Base-by-base conservation (phyloP, 64 coral and sea anemone species). In the Cladopsammia gracilis region DNA sequence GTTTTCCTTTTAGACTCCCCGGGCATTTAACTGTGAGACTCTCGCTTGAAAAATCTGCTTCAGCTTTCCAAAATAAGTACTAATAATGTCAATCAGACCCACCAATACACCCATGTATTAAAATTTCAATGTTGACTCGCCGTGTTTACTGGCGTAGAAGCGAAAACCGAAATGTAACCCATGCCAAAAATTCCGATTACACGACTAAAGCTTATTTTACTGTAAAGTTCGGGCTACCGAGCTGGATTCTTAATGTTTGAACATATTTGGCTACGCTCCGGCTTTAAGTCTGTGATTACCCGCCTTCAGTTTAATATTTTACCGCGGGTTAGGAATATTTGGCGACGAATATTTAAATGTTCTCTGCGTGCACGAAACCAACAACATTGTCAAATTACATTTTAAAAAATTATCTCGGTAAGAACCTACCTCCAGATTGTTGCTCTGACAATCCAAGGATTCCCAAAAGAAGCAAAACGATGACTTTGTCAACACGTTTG, bases 381-480 rank as follows among this genome's bases (percentile, higher is more conserved):
- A 66, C 44, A 82, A 53, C 50, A 10, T 52, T 64, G 13, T 54
- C 75, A 34, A 34, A 34, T 34, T 34, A 34, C 12, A 19, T 24
- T n/a, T 19, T 1, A 22, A 9, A 15, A 23, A 2, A 65, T 11
- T 43, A 20, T 44, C 49, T 22, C 20, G 4, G 10, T 23, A 44
- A 47, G 14, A 6, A 84, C 80, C 45, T 84, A 84, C 80, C 80
- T 84, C 42, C 34, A 68, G 20, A 51, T 66, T 84, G 80, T 68
- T 84, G 80, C 14, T 45, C 44, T 67, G 60, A 65, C 24, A 68
- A n/a, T 48, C 42, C 61, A 50, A 15, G 10, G 20, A 84, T 67
- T 84, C 44, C 61, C 18, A n/a, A 19, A 67, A 84, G 45, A 84
- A 84, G 46, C 0, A 67, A 68, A 25, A 23, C 61, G 62, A 22